Percentiles rank a stretch among this genome's conserved stretches.
Conservation (phyloP, 2,888 invertebrate species). For the Chesias legatella region DNA sequence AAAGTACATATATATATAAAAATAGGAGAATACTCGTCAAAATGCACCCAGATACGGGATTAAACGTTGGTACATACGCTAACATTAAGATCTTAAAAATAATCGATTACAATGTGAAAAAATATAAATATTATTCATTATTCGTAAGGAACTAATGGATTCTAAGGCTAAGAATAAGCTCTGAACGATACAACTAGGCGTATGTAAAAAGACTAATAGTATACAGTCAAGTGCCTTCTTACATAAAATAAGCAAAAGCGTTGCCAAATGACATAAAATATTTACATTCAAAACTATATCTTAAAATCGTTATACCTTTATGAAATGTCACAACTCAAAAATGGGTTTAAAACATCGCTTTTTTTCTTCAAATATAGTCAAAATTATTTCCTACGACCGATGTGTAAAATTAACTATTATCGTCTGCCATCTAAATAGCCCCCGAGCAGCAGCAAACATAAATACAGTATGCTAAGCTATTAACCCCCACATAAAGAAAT, state of each 20-base stretch:
- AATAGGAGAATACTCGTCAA: no score
- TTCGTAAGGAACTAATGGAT: conserved; percentile 17
- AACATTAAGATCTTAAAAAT: conserved; percentile 2
- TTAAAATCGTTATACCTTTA: not conserved
- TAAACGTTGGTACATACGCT: not conserved
- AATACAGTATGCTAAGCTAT: no score
- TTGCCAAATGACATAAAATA: conserved; percentile 26
- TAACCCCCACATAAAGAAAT: no score
- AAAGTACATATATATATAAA: no score
- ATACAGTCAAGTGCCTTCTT: conserved; percentile 53
- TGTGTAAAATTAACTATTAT: no score
- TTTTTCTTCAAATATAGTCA: not conserved
- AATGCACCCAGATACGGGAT: not conserved
- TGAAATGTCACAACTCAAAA: conserved; percentile 2
- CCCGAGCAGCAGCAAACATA: no score
- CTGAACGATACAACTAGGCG: conserved; percentile 8
- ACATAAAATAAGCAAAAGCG: conserved; percentile 32
- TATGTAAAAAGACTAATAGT: conserved; percentile 52
- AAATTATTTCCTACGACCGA: not conserved
- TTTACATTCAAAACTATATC: conserved; percentile 33
- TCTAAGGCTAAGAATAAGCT: conserved; percentile 22
- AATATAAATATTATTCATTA: conserved; percentile 17
- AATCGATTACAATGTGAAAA: conserved; percentile 11
- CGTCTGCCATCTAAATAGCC: no score
- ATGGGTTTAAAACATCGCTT: not conserved